A percentile compares a stretch with the other conserved stretches of the same genome.
These are phyloP conservation scores for Lordiphosa fenestrarum DNA, from an alignment of 2,888 invertebrate species.

Conservation along the genomic window DNA sequence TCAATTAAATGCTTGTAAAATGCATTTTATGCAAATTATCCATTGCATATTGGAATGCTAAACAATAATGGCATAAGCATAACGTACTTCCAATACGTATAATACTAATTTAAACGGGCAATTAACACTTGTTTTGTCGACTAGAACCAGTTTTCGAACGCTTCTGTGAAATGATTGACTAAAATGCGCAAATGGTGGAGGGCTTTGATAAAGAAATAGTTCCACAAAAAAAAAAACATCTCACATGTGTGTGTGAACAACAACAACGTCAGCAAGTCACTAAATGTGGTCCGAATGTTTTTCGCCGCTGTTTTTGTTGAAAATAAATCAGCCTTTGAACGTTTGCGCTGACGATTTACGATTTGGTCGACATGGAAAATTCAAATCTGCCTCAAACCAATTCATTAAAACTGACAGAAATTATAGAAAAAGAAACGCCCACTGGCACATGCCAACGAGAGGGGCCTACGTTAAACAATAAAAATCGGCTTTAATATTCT, in stretches of 20 bases:
- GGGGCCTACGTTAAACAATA: slow-evolving; percentile 31
- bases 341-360: slow-evolving; percentile 4
- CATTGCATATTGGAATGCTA: slow-evolving; percentile 12
- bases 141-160: too few species aligned
- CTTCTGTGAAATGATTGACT: too few species aligned
- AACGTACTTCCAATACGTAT: not conserved
- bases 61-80: slow-evolving; percentile 1
- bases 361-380: slow-evolving; percentile 16
- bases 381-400: slow-evolving; percentile 31
- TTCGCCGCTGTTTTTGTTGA: slow-evolving; percentile 3
- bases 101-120: not conserved
- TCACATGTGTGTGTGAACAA: slow-evolving; percentile 17
- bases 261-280: slow-evolving; percentile 43
- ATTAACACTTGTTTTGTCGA: slow-evolving; percentile 1
- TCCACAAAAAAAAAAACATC: slow-evolving; percentile 20
- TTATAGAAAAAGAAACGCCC: slow-evolving; percentile 30
- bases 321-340: slow-evolving; percentile 32
- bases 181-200: too few species aligned
- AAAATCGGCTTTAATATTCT: slow-evolving; percentile 21
- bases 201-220: not conserved
- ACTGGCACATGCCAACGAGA: slow-evolving; percentile 31
- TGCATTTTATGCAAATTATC: slow-evolving; percentile 54
- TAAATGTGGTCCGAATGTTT: slow-evolving; percentile 21
- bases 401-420: slow-evolving; percentile 35
- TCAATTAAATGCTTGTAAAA: slow-evolving; percentile 57